These are phyloP conservation scores for Grammomys dolichurus DNA, from an alignment of 2,113 vertebrate genomes.

Conservation along the genomic window DNA sequence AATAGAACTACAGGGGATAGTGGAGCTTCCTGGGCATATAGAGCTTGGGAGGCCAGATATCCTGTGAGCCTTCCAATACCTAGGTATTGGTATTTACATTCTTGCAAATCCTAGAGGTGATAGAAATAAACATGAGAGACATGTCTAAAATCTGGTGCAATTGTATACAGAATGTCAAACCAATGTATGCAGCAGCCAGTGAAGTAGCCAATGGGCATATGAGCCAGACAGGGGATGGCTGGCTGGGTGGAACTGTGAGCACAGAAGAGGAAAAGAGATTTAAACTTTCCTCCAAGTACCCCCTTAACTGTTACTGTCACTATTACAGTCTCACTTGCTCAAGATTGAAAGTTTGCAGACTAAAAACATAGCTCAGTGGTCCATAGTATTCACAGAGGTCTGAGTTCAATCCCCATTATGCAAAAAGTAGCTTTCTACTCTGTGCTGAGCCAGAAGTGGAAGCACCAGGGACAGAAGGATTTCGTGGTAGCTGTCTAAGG, in stretches of 20 bases:
- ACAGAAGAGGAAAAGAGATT: not conserved
- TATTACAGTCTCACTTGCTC: not conserved
- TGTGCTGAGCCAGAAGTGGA: not conserved
- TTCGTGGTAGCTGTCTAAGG: not conserved
- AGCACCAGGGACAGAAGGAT: not conserved
- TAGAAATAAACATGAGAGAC: not conserved
- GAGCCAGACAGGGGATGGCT: not conserved
- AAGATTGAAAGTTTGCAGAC: not conserved
- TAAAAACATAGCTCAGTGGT: not conserved
- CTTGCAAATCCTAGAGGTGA: not conserved
- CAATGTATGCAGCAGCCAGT: rapidly evolving
- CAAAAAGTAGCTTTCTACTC: not conserved
- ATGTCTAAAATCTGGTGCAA: too few species aligned
- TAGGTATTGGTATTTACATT: not conserved
- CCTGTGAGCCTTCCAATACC: not conserved
- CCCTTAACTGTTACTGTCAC: not conserved
- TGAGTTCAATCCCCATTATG: not conserved
- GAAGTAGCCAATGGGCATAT: not conserved
- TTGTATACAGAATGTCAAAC: not conserved
- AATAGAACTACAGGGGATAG: not conserved
- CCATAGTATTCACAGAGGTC: not conserved
- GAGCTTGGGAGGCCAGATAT: rapidly evolving
- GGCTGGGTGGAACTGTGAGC: not conserved
- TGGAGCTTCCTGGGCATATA: not conserved
- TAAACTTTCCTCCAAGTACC: not conserved